These are phyloP conservation scores for Trichonephila clavata DNA, from an alignment of 1,140 invertebrate species.

Conservation along the genomic window DNA sequence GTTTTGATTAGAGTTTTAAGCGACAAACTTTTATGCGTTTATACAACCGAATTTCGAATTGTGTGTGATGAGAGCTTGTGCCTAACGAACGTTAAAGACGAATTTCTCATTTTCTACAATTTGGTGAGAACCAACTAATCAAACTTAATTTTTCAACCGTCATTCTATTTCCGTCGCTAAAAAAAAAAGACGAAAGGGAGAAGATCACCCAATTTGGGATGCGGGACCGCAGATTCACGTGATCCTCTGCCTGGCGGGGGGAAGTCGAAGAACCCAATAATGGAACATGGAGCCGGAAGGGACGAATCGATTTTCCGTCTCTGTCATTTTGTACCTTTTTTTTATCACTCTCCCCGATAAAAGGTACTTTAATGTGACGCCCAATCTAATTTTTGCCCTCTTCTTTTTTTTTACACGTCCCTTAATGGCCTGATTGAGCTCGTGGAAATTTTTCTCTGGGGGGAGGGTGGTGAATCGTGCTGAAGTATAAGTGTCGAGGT, in stretches of 20 bases:
- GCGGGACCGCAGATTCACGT: constrained; percentile 6
- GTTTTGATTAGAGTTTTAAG: too few species aligned
- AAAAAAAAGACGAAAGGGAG: neutral
- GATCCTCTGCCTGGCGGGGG: neutral
- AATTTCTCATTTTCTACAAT: too few species aligned
- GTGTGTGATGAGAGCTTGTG: too few species aligned
- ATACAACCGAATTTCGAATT: too few species aligned
- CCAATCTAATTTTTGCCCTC: constrained; percentile 52
- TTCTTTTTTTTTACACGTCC: neutral
- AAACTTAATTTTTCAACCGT: too few species aligned
- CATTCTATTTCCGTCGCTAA: neutral
- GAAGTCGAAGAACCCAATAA: constrained; percentile 26
- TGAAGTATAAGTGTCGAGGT: neutral
- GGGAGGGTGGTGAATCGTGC: neutral
- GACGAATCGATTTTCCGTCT: constrained; percentile 38
- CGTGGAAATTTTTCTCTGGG: neutral
- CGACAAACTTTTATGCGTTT: too few species aligned
- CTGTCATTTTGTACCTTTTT: constrained; percentile 29
- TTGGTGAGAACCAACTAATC: too few species aligned
- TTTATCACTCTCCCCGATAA: constrained; percentile 5
- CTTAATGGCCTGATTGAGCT: constrained; percentile 26
- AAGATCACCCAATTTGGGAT: neutral
- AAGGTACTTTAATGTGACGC: constrained; percentile 36
- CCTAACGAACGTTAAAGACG: too few species aligned
- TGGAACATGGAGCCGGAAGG: constrained; percentile 37